phyloP scores from a whole-genome alignment of 1,140 invertebrate species.

The Eumaeus atala region DNA sequence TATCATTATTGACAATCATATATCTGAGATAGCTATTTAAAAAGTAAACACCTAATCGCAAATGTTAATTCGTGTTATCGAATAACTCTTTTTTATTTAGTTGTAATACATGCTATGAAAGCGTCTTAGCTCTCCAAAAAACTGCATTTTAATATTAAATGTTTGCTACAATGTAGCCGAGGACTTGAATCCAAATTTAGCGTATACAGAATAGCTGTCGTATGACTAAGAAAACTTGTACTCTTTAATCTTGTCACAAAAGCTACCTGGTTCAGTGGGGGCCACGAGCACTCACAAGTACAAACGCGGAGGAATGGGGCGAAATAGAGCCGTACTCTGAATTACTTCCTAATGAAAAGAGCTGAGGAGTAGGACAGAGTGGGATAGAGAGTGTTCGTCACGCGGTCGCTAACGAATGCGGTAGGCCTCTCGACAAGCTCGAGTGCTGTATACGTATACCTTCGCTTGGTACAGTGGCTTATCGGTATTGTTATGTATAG shows the following conservation, averaged over 20 bases:
- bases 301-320: slow-evolving; percentile 60
- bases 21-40: no score
- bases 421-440: slow-evolving; percentile 49
- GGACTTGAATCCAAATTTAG: slow-evolving; percentile 62
- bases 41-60: no score
- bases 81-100: not conserved
- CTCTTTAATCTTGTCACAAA: slow-evolving; percentile 72
- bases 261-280: slow-evolving; percentile 64
- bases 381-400: slow-evolving; percentile 45
- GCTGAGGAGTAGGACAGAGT: slow-evolving; percentile 53
- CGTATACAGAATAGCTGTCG: slow-evolving; percentile 35
- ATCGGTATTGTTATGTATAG: slow-evolving; percentile 30
- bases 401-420: slow-evolving; percentile 65
- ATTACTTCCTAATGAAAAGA: slow-evolving; percentile 74
- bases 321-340: slow-evolving; percentile 65
- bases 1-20: no score
- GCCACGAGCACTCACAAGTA: slow-evolving; percentile 57
- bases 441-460: slow-evolving; percentile 39
- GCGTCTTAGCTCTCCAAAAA: slow-evolving; percentile 6
- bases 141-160: slow-evolving; percentile 16
- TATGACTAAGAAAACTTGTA: slow-evolving; percentile 53
- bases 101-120: slow-evolving; percentile 7
- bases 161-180: slow-evolving; percentile 25
- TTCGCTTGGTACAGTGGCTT: slow-evolving; percentile 29
- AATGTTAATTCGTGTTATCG: no score